A percentile compares a stretch with the other conserved stretches of the same genome.
Conservation (phyloP, 2,797 vertebrate genomes). For the Hybognathus amarus region DNA sequence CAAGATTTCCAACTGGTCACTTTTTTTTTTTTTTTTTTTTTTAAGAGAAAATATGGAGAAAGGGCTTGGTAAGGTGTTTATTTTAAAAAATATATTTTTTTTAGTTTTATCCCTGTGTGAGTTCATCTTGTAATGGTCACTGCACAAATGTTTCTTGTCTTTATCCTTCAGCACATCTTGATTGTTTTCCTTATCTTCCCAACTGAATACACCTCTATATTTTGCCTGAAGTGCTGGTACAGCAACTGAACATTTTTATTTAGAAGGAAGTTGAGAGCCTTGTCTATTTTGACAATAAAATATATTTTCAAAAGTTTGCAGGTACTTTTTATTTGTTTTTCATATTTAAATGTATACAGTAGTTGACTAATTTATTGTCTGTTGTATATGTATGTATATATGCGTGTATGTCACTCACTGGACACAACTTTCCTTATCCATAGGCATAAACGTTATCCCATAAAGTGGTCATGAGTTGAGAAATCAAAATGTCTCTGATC, state of each 20-base stretch:
- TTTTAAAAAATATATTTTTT: background rate
- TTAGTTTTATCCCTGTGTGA: background rate
- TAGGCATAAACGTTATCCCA: background rate
- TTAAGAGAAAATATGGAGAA: background rate
- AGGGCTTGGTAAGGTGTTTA: background rate
- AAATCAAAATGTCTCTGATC: no score
- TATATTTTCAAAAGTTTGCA: conserved; percentile 48
- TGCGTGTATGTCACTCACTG: background rate
- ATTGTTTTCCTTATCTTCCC: background rate
- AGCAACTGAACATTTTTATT: conserved; percentile 45
- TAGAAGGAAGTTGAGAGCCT: conserved; percentile 61
- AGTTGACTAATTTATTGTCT: background rate
- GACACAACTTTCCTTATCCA: background rate
- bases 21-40: background rate
- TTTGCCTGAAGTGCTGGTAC: conserved; percentile 59
- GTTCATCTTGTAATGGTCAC: conserved; percentile 35
- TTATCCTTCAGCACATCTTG: conserved; percentile 45
- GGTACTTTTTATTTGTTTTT: background rate
- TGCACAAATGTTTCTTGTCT: conserved; percentile 50
- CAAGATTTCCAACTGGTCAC: conserved; percentile 63
- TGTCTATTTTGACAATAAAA: conserved; percentile 77
- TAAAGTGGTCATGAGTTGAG: no score
- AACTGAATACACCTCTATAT: conserved; percentile 52
- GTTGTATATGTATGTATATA: no score
- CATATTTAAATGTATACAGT: background rate